Base-by-base conservation (phyloP, 1,140 invertebrate genomes). In the Hydropsyche tenuis region DNA sequence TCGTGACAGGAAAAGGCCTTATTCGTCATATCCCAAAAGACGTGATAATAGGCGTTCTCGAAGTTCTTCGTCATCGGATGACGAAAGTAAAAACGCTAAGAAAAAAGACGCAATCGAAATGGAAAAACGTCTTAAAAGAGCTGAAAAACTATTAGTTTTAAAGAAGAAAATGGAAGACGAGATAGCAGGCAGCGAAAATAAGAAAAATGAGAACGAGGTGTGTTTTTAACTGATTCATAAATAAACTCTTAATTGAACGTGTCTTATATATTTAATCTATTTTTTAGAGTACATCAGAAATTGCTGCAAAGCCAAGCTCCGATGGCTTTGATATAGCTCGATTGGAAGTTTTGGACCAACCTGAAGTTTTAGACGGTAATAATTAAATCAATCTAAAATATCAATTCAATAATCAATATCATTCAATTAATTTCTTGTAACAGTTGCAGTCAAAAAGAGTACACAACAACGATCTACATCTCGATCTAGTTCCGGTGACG, bases 161-260 rank as follows among this genome's bases (percentile, higher is more conserved):
- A 86, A 86, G 71, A 86, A 87, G 69, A 86, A 88, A 74, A 87
- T 88, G 85, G 86, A 86, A 78, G 81, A 86, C 73, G 84, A 86
- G 73, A 81, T 85, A 56, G 79, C 81, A 77, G 83, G 82, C 75
- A 80, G 80, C 81, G 78, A 81, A 80, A 78, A 85, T 79, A 76
- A 82, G 78, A 22, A 82, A 4, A 78, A 73, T 74, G 56, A 25
- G 1, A 14, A 18, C 20, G 18, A 62, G 22, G 14, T n/a, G n/a
- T n/a, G n/a, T n/a, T n/a, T n/a, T n/a, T n/a, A n/a, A n/a, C n/a
- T n/a, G n/a, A n/a, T n/a, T n/a, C n/a, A n/a, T n/a, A n/a, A n/a
- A n/a, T n/a, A n/a, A n/a, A n/a, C n/a, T n/a, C n/a, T n/a, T n/a
- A n/a, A n/a, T n/a, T n/a, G n/a, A n/a, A n/a, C n/a, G n/a, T n/a